Percentiles rank a stretch among this genome's conserved stretches.
These are phyloP conservation scores for Leptarthrus brevirostris DNA, from an alignment of 2,888 invertebrate species.

Conservation along the genomic window DNA sequence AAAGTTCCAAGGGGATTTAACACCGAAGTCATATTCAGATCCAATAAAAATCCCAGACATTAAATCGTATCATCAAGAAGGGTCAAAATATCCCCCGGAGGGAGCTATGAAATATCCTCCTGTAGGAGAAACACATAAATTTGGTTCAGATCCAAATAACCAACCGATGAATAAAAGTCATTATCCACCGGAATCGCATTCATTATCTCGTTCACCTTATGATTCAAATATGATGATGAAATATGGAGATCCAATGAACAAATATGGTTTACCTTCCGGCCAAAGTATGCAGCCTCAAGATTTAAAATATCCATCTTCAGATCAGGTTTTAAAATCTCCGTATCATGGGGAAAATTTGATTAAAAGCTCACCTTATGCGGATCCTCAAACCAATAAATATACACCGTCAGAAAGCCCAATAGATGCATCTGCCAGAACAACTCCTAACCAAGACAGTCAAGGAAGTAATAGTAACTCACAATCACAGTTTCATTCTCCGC, in stretches of 20 bases:
- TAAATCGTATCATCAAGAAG: slow-evolving; percentile 60
- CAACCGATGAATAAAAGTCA: slow-evolving; percentile 44
- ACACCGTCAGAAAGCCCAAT: slow-evolving; percentile 65
- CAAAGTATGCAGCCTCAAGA: slow-evolving; percentile 62
- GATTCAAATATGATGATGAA: slow-evolving; percentile 66
- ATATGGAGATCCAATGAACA: slow-evolving; percentile 65
- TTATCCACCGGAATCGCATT: slow-evolving; percentile 58
- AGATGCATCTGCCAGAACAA: slow-evolving; percentile 65
- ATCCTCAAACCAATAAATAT: slow-evolving; percentile 59
- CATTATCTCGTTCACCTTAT: slow-evolving; percentile 64
- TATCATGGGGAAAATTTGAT: slow-evolving; percentile 66
- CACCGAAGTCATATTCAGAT: slow-evolving; percentile 57
- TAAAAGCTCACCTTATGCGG: slow-evolving; percentile 63
- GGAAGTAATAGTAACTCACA: slow-evolving; percentile 64
- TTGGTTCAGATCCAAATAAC: slow-evolving; percentile 36
- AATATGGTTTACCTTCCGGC: slow-evolving; percentile 59
- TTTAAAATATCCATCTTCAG: slow-evolving; percentile 64
- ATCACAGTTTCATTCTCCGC: slow-evolving; percentile 65
- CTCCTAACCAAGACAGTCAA: slow-evolving; percentile 67
- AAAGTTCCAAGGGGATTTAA: slow-evolving; percentile 61
- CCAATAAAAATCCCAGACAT: slow-evolving; percentile 64
- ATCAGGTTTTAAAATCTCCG: slow-evolving; percentile 58
- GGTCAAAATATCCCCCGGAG: slow-evolving; percentile 54
- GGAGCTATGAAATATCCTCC: slow-evolving; percentile 48
- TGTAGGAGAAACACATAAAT: slow-evolving; percentile 54